These are phyloP conservation scores for Lasioglossum lativentre DNA, from an alignment of 2,888 invertebrate genomes.

Conservation along the genomic window DNA sequence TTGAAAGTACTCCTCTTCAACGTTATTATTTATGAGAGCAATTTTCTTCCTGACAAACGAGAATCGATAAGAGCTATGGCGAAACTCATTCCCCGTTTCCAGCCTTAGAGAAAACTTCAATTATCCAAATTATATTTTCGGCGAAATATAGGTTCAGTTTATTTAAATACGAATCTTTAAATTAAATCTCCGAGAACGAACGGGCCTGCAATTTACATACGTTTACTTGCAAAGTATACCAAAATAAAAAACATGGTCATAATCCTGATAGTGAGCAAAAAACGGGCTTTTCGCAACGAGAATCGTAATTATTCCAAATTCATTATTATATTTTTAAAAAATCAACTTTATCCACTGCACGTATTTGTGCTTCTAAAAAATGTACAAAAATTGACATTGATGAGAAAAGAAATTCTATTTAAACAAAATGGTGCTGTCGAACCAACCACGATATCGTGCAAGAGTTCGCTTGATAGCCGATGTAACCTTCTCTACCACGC, in stretches of 20 bases:
- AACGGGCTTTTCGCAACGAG: neutral
- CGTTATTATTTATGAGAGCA: slow-evolving; percentile 14
- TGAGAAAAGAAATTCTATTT: neutral
- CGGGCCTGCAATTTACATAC: neutral
- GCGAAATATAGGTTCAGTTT: neutral
- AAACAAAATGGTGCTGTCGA: neutral
- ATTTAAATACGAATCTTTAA: slow-evolving; percentile 12
- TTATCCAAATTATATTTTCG: neutral
- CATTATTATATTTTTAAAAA: neutral
- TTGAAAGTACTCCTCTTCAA: slow-evolving; percentile 2
- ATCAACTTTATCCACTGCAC: neutral
- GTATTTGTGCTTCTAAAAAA: neutral
- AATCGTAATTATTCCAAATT: neutral
- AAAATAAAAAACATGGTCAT: neutral
- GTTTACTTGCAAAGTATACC: neutral
- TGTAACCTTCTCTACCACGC: neutral
- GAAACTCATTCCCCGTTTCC: neutral
- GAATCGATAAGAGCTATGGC: slow-evolving; percentile 9
- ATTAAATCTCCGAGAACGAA: neutral
- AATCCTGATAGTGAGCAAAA: neutral
- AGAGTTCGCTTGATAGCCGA: neutral
- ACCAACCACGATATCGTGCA: neutral
- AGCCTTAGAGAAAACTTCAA: neutral
- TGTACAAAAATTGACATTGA: neutral
- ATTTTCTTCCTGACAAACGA: neutral